Base-by-base conservation (phyloP, 2,113 vertebrate genomes). In the Dolichallabes microphthalmus region DNA sequence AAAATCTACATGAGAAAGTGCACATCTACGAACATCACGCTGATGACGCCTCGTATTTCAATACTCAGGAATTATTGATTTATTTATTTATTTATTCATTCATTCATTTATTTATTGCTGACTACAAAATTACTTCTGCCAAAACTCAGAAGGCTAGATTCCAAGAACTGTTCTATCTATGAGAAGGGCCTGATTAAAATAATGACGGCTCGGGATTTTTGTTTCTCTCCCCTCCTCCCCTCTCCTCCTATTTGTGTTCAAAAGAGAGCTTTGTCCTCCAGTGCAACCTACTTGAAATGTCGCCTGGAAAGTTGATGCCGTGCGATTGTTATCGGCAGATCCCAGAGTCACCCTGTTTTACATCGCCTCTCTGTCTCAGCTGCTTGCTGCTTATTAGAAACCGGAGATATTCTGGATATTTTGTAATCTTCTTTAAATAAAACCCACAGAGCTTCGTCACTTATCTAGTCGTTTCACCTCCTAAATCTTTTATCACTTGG, bases 221-320 rank as follows among this genome's bases (percentile, higher is more conserved):
- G 45, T 78, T 45, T 45, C 79, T 87, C 17, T 39, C 35, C 61
- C 35, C 53, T 79, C 66, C 55, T 52, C n/a, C 30, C 45, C 68
- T 55, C 25, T 86, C 57, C 69, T 84, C 86, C 80, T 82, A 83
- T 90, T 93, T 91, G 85, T 94, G 91, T 95, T 94, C 91, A 94
- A 96, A 45, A 95, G 93, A 93, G 88, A 89, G 93, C 96, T 95
- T 97, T 97, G 96, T 97, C 91, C 92, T 82, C 19, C 83, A 89
- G 87, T 88, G 94, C 94, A 92, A 93, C 91, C 90, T 92, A 90
- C 92, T 94, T 95, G 96, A 97, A 96, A 96, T 90, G 63, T 92
- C 94, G 93, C 95, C 88, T 90, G 92, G 94, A 94, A 86, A 87
- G 92, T 90, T 90, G 91, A 93, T 87, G 87, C 91, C 88, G 85